phyloP scores from a whole-genome alignment of 2,113 vertebrate genomes.

The Phasianus colchicus region DNA sequence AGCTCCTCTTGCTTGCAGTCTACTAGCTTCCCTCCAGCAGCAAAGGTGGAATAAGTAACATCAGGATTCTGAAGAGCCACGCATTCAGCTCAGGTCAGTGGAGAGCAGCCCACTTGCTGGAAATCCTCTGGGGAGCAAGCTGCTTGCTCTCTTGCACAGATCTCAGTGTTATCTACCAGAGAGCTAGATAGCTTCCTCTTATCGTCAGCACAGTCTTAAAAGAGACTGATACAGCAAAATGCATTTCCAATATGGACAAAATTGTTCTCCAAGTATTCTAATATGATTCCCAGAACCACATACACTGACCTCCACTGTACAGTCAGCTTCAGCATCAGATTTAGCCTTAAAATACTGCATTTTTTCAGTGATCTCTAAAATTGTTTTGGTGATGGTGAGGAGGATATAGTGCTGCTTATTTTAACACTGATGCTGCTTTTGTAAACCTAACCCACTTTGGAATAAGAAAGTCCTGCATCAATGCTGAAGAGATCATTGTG shows the following conservation, averaged over 20 bases:
- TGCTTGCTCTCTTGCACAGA: not conserved
- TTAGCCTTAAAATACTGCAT: not conserved
- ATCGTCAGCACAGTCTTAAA: not conserved
- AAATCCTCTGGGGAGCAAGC: not conserved
- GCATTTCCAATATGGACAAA: not conserved
- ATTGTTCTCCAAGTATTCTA: not conserved
- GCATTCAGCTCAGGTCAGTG: not conserved
- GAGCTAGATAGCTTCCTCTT: not conserved
- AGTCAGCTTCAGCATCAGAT: not conserved
- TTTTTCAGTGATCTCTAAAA: not conserved
- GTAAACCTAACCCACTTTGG: not conserved
- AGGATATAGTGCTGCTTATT: not conserved
- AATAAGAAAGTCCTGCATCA: not conserved
- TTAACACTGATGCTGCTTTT: not conserved
- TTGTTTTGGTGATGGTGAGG: not conserved
- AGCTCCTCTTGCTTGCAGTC: not conserved
- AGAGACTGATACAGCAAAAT: not conserved
- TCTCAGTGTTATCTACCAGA: not conserved
- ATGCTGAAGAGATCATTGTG: not conserved
- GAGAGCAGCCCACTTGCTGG: not conserved
- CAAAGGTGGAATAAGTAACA: not conserved
- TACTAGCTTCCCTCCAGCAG: not conserved
- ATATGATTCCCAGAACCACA: not conserved
- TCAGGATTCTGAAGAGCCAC: not conserved
- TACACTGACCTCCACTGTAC: not conserved